These are phyloP conservation scores for Procambarus virginalis DNA, from an alignment of 1,140 invertebrate species.

Conservation along the genomic window DNA sequence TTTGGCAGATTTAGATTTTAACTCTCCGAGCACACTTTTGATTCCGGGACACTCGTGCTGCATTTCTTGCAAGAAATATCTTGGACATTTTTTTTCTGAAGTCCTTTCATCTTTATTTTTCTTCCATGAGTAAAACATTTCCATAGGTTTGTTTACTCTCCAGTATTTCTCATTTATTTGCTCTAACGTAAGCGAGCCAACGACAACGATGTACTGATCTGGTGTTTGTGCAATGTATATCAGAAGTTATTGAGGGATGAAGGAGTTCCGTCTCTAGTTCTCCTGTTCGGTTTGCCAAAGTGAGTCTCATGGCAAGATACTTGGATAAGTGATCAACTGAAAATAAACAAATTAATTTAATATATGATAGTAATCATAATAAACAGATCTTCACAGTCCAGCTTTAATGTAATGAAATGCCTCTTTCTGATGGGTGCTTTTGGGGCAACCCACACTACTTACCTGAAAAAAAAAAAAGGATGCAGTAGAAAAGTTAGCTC, in stretches of 20 bases:
- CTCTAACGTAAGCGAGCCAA: constrained; percentile 89
- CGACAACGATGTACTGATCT: constrained; percentile 87
- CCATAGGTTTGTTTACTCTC: constrained; percentile 95
- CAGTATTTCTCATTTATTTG: constrained; percentile 95
- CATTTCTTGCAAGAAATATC: neutral
- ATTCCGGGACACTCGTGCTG: neutral
- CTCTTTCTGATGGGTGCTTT: too few species aligned
- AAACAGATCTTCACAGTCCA: too few species aligned
- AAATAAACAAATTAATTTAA: constrained; percentile 73
- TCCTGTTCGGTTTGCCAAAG: constrained; percentile 80
- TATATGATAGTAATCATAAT: too few species aligned
- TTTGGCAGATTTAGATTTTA: neutral
- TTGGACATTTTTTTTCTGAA: neutral
- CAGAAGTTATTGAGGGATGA: constrained; percentile 83
- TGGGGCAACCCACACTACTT: too few species aligned
- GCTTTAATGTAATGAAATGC: too few species aligned
- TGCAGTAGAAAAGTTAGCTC: too few species aligned
- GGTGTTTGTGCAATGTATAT: constrained; percentile 91
- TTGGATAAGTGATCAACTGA: constrained; percentile 95
- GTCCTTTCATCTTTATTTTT: constrained; percentile 74
- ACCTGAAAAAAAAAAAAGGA: too few species aligned
- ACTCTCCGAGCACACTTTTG: neutral
- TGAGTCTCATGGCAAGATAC: constrained; percentile 94
- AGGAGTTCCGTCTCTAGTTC: constrained; percentile 84
- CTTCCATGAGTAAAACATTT: constrained; percentile 96